A percentile compares a stretch with the other conserved stretches of the same genome.
These are phyloP conservation scores for Chloroclysta siterata DNA, from an alignment of 2,888 invertebrate genomes.

Conservation along the genomic window DNA sequence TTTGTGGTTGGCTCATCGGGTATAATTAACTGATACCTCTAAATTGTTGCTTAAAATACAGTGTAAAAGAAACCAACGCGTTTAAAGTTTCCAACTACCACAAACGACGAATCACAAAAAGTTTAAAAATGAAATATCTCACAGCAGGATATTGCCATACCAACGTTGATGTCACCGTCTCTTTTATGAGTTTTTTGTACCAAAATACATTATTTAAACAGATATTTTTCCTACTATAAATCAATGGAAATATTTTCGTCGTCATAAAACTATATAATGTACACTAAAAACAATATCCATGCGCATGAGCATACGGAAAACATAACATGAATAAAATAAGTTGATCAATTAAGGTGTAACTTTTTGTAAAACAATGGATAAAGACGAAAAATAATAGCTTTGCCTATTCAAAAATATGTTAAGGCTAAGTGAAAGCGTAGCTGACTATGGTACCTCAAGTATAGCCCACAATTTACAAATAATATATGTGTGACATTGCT, in stretches of 20 bases:
- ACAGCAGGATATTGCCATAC: conserved; percentile 7
- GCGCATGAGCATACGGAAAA: conserved; percentile 1
- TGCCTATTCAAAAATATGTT: conserved; percentile 15
- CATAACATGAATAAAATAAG: conserved; percentile 3
- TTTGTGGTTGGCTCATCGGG: no score
- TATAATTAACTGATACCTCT: no score
- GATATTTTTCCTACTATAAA: not conserved
- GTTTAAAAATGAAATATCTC: not conserved
- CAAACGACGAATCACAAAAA: not conserved
- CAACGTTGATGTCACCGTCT: conserved; percentile 7
- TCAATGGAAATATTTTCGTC: not conserved
- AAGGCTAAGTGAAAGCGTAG: conserved; percentile 26
- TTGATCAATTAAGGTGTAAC: conserved; percentile 7
- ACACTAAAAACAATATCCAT: conserved; percentile 1
- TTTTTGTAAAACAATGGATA: conserved; percentile 5
- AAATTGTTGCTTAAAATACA: not conserved
- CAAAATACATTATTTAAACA: conserved; percentile 2
- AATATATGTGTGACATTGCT: conserved; percentile 28
- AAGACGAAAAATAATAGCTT: conserved; percentile 16
- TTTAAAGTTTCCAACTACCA: not conserved
- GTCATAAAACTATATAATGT: not conserved
- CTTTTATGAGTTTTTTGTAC: not conserved
- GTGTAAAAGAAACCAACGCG: no score
- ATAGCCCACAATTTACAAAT: conserved; percentile 39
- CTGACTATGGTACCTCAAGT: conserved; percentile 23